phyloP scores from a whole-genome alignment of 2,888 invertebrate species.

The Brachyptera putata region DNA sequence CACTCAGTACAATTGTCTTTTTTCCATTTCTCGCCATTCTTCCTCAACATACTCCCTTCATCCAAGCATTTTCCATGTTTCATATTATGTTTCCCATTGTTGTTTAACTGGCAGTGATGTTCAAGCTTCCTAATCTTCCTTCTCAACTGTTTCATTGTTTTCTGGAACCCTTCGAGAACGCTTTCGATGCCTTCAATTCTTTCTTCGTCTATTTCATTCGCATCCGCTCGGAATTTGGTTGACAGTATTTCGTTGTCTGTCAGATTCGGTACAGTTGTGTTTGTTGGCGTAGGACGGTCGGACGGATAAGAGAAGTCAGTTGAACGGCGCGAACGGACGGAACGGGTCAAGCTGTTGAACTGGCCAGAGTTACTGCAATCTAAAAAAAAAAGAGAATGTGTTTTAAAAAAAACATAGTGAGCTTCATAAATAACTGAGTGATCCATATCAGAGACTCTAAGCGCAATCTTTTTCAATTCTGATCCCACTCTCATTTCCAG shows the following conservation, averaged over 20 bases:
- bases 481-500: background rate
- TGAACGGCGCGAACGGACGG: slow-evolving; percentile 41
- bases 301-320: slow-evolving; percentile 35
- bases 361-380: slow-evolving; percentile 43
- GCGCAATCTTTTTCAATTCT: background rate
- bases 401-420: too few species aligned
- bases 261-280: too few species aligned
- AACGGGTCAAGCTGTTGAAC: slow-evolving; percentile 41
- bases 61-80: slow-evolving; percentile 44
- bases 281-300: slow-evolving; percentile 34
- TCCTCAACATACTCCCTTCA: slow-evolving; percentile 43
- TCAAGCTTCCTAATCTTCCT: slow-evolving; percentile 48
- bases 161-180: slow-evolving; percentile 50
- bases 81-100: slow-evolving; percentile 32
- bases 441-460: too few species aligned
- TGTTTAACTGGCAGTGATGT: slow-evolving; percentile 38
- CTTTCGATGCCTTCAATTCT: slow-evolving; percentile 53
- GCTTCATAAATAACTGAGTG: too few species aligned
- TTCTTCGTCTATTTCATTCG: slow-evolving; percentile 46
- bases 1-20: slow-evolving; percentile 50
- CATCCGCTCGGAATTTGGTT: slow-evolving; percentile 32
- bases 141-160: slow-evolving; percentile 50
- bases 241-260: slow-evolving; percentile 5
- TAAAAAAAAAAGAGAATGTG: slow-evolving; percentile 36
- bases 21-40: slow-evolving; percentile 49